A percentile compares a stretch with the other conserved stretches of the same genome.
phyloP scores from a whole-genome alignment of 2,113 vertebrate genomes.

The Riparia riparia region DNA sequence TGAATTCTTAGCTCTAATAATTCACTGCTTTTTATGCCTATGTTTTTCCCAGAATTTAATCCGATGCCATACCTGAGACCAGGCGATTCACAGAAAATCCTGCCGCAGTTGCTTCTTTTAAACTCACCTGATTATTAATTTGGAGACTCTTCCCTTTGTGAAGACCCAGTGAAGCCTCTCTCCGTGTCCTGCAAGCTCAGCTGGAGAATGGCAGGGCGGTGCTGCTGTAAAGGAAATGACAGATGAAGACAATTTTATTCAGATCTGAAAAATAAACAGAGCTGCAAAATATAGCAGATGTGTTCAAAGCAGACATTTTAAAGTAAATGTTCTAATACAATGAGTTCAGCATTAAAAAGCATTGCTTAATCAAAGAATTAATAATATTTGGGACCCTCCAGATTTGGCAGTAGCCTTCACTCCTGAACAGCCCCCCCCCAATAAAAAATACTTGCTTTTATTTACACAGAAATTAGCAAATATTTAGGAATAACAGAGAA shows the following conservation, averaged over 20 bases:
- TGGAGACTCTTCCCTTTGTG: not conserved
- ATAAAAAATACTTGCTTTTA: not conserved
- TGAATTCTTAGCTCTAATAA: not conserved
- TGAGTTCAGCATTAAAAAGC: not conserved
- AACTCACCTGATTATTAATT: constrained; percentile 26
- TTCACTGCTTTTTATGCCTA: not conserved
- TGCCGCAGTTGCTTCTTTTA: not conserved
- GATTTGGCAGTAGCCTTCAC: not conserved
- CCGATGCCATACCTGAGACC: not conserved
- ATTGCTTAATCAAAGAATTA: not conserved
- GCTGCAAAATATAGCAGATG: not conserved
- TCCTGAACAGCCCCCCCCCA: not conserved
- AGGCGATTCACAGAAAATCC: not conserved
- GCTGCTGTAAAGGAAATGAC: not conserved
- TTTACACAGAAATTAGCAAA: not conserved
- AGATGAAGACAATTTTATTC: not conserved
- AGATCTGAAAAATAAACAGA: not conserved
- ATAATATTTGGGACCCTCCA: not conserved
- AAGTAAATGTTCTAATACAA: not conserved
- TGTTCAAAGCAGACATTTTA: not conserved
- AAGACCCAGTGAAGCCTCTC: not conserved
- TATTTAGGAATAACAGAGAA: not conserved
- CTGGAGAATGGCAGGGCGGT: not conserved
- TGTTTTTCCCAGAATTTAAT: not conserved
- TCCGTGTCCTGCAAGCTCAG: not conserved